phyloP scores from a whole-genome alignment of 2,888 invertebrate genomes.

The Agrotis exclamationis region DNA sequence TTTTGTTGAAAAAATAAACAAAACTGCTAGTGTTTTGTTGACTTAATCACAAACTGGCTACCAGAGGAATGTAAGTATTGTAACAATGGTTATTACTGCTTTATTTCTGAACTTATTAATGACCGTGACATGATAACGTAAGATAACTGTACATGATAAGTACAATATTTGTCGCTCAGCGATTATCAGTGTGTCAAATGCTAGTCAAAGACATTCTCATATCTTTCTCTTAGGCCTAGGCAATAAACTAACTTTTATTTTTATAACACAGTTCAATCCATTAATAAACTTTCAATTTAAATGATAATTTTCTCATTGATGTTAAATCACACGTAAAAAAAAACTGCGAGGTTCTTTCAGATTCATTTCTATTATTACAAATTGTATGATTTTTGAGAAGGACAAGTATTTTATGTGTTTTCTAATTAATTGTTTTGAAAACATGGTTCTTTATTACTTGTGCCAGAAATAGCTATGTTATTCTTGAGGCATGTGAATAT shows the following conservation, averaged over 20 bases:
- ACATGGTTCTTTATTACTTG: no score
- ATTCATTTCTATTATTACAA: not conserved
- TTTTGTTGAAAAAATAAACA: slow-evolving; percentile 22
- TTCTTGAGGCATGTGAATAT: no score
- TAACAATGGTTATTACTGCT: not conserved
- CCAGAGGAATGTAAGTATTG: slow-evolving; percentile 35
- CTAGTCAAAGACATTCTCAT: not conserved
- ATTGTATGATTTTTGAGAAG: not conserved
- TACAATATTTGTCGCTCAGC: no score
- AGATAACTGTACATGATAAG: not conserved
- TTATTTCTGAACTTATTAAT: not conserved
- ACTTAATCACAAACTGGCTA: slow-evolving; percentile 23
- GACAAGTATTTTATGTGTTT: no score
- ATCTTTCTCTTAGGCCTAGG: slow-evolving; percentile 10
- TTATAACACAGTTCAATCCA: not conserved
- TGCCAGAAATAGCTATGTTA: not conserved
- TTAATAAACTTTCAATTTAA: not conserved
- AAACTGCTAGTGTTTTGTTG: slow-evolving; percentile 55
- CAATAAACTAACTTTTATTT: not conserved
- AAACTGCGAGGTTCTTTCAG: not conserved
- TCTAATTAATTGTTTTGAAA: no score
- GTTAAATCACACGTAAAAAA: no score
- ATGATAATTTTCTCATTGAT: no score
- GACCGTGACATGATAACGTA: not conserved
- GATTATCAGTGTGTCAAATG: not conserved